A percentile compares a stretch with the other conserved stretches of the same genome.
Conservation (phyloP, 2,888 invertebrate species). For the Aquatica leii region DNA sequence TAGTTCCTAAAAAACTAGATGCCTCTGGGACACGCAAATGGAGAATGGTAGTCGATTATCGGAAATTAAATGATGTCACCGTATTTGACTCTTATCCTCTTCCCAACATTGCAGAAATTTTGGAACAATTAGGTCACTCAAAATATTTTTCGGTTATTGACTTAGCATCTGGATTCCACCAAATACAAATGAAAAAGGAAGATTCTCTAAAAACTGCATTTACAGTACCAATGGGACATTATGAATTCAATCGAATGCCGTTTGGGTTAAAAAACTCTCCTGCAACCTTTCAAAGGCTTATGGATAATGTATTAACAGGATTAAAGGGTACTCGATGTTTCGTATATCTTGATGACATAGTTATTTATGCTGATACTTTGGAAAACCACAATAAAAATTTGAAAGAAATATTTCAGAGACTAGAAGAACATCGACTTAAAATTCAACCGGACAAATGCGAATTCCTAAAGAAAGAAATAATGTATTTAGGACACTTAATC, state of each 20-base stretch:
- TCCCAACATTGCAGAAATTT: background rate
- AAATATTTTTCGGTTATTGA: conserved; percentile 36
- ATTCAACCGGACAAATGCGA: background rate
- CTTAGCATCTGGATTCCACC: conserved; percentile 43
- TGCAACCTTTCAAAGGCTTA: conserved; percentile 36
- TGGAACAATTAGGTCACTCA: background rate
- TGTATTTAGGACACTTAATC: background rate
- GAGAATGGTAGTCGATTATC: background rate
- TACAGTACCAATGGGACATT: conserved; percentile 38
- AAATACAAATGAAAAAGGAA: conserved; percentile 39
- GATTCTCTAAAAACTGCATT: conserved; percentile 44
- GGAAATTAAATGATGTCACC: background rate
- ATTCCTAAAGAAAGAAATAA: background rate
- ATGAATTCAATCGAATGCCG: conserved; percentile 33
- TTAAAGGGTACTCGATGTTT: conserved; percentile 27
- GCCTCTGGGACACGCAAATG: conserved; percentile 40
- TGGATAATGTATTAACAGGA: conserved; percentile 37
- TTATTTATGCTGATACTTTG: background rate
- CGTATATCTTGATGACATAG: conserved; percentile 39
- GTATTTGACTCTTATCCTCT: background rate
- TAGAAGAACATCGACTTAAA: background rate
- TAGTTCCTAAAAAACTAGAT: conserved; percentile 44
- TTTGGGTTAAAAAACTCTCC: conserved; percentile 4
- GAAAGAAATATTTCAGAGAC: background rate
- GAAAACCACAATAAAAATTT: background rate